Base-by-base conservation (phyloP, 2,113 vertebrate genomes). In the Epinephelus fuscoguttatus region DNA sequence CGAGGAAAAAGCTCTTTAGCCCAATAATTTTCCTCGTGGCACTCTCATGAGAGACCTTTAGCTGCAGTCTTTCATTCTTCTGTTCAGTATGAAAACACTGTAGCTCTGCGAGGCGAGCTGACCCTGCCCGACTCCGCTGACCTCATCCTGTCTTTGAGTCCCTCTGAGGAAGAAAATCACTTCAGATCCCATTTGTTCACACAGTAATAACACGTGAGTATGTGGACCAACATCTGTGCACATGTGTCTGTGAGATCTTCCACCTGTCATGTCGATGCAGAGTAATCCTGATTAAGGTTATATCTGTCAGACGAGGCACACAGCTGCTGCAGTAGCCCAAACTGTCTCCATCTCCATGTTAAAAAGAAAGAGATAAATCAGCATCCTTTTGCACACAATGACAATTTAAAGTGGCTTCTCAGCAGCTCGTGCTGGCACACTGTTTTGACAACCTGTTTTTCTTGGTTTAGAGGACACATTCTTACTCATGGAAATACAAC, bases 251-350 rank as follows among this genome's bases (percentile, higher is more conserved):
- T 12, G 30, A 66, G 17, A 49, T 61, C 62, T 52, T 59, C 50
- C 47, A 75, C 77, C 80, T 80, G 78, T 25, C 78, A 33, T 18
- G 75, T 70, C 67, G 50, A 66, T 80, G 81, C 62, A 63, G 18
- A 30, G 18, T 79, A 80, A 75, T 81, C 71, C 76, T 73, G 78
- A 84, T 84, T 79, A 77, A 57, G 4, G 80, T 81, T 75, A 40
- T 30, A 60, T 50, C 57, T 55, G 52, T 86, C 45, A 69, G 64
- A 76, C 53, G 55, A 70, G 63, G 30, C 57, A 72, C 53, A 30
- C 60, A 79, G 78, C 70, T 76, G 81, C 53, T 61, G 77, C 50
- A 23, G 62, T 21, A 64, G 1, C 60, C 52, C 53, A 60, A 72
- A 78, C 50, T n/a, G 50, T 40, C 62, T 23, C 11, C 11, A 17